A percentile compares a stretch with the other conserved stretches of the same genome.
Conservation (phyloP, 2,888 invertebrate genomes). For the Gnatocerus cornutus region DNA sequence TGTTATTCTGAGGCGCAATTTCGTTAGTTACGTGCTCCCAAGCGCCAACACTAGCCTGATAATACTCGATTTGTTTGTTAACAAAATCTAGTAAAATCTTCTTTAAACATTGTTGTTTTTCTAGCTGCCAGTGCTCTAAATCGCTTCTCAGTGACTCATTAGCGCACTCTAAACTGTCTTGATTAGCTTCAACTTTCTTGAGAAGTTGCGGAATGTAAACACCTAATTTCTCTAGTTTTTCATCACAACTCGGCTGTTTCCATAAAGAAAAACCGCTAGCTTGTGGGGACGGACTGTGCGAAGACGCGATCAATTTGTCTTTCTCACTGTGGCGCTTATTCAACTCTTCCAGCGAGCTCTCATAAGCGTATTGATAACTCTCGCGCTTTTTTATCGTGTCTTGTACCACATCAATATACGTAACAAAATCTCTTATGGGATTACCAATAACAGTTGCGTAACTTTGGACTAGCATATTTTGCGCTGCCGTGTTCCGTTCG, state of each 20-base stretch:
- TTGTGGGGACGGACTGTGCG: slow-evolving; percentile 59
- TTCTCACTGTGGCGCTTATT: slow-evolving; percentile 76
- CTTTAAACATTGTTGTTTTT: slow-evolving; percentile 78
- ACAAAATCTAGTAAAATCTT: slow-evolving; percentile 77
- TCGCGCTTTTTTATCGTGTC: slow-evolving; percentile 78
- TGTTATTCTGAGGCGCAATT: slow-evolving; percentile 51
- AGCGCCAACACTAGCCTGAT: slow-evolving; percentile 75
- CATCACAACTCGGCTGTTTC: slow-evolving; percentile 76
- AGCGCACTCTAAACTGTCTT: slow-evolving; percentile 80
- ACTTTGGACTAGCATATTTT: slow-evolving; percentile 70
- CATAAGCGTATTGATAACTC: slow-evolving; percentile 78
- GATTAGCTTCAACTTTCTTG: slow-evolving; percentile 73
- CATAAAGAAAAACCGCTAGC: slow-evolving; percentile 72
- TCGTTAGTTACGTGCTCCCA: slow-evolving; percentile 72
- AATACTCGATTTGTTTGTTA: slow-evolving; percentile 78
- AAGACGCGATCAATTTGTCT: slow-evolving; percentile 66
- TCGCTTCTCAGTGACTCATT: slow-evolving; percentile 81
- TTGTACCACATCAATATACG: slow-evolving; percentile 80
- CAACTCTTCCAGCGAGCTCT: slow-evolving; percentile 77
- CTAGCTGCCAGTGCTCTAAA: slow-evolving; percentile 79
- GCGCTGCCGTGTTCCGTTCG: slow-evolving; percentile 72
- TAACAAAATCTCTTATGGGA: slow-evolving; percentile 76
- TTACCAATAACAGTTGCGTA: slow-evolving; percentile 69
- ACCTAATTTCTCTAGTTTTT: slow-evolving; percentile 73
- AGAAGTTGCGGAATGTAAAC: slow-evolving; percentile 72